Conservation (phyloP, 2,797 vertebrate genomes). For the Pseudopleuronectes americanus region DNA sequence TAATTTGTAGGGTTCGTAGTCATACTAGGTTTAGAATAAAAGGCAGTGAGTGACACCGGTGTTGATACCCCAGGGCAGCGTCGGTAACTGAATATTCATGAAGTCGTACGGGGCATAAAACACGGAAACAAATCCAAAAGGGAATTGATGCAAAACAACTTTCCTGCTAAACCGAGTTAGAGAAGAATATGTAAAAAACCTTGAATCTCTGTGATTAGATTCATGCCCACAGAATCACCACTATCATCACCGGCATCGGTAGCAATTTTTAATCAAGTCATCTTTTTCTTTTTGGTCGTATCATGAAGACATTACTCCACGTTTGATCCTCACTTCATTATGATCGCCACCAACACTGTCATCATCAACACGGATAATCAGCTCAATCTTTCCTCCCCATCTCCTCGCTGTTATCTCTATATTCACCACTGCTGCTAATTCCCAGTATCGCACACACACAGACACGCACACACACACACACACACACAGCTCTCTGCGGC, state of each 20-base stretch:
- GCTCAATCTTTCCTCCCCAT: conserved; percentile 64
- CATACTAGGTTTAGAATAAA: conserved; percentile 60
- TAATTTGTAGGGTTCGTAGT: conserved; percentile 44
- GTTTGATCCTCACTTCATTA: conserved; percentile 74
- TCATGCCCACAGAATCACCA: conserved; percentile 55
- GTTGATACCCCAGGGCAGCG: conserved; percentile 56
- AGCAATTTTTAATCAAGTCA: conserved; percentile 78
- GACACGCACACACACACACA: too few species aligned
- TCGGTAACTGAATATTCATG: conserved; percentile 65
- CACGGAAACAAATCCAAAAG: conserved; percentile 9
- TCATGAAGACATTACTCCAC: conserved; percentile 64
- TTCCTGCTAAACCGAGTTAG: conserved; percentile 32
- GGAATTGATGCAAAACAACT: conserved; percentile 44
- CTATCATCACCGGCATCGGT: conserved; percentile 68
- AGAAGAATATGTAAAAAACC: conserved; percentile 46
- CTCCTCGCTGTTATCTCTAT: conserved; percentile 67
- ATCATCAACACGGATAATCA: conserved; percentile 75
- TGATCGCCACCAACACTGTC: conserved; percentile 75
- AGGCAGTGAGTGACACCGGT: conserved; percentile 59
- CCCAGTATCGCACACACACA: conserved; percentile 28
- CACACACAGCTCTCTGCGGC: conserved; percentile 42
- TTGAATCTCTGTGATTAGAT: conserved; percentile 67
- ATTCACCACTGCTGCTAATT: conserved; percentile 72
- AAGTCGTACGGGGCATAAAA: conserved; percentile 40
- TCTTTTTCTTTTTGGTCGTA: conserved; percentile 46